Evolutionary conservation across 2,113 vertebrate species (phyloP).

Genomic region (Vireo altiloquus): DNA sequence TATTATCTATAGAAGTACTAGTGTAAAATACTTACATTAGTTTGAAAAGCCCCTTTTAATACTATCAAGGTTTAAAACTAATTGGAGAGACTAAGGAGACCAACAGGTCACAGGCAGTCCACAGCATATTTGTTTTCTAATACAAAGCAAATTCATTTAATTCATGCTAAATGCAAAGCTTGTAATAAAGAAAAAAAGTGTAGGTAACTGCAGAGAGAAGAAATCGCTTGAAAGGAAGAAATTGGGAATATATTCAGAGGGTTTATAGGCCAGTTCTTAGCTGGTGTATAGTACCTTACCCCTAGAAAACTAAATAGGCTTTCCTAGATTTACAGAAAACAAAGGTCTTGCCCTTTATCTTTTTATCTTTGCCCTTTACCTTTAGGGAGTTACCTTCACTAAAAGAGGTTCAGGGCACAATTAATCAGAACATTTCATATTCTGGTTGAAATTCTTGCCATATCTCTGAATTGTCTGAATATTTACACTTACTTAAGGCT

Average conservation of each 20-base stretch:
- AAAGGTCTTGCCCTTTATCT: neutral
- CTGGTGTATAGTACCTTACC: neutral
- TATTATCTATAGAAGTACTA: neutral
- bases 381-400: neutral
- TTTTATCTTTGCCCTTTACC: neutral
- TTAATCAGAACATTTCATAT: neutral
- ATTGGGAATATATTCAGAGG: neutral
- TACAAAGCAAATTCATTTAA: neutral
- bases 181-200: neutral
- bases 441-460: neutral
- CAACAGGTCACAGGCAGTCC: neutral
- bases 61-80: neutral
- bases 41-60: neutral
- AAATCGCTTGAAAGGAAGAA: neutral
- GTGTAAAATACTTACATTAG: neutral
- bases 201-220: neutral
- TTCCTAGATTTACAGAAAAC: neutral
- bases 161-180: neutral
- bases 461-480: neutral
- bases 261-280: neutral
- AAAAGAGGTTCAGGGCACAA: neutral
- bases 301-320: neutral
- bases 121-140: neutral
- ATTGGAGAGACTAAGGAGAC: neutral
- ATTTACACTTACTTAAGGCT: neutral